Evolutionary conservation across 2,888 invertebrate species (phyloP).

Genomic region (Hoplodrina ambigua): DNA sequence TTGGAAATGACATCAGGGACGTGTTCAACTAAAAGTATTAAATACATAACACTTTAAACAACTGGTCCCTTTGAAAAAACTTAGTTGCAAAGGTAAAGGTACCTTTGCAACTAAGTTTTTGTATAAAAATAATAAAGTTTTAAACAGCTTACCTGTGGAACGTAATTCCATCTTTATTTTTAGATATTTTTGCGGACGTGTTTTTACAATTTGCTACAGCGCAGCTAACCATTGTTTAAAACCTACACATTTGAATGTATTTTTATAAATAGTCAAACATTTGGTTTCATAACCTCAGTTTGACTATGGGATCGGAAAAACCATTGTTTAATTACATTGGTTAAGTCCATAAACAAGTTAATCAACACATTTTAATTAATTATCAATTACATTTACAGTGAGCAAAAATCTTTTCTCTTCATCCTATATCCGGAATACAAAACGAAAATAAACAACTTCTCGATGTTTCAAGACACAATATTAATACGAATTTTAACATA

Average conservation of each 20-base stretch:
- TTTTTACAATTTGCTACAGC: conserved; percentile 81
- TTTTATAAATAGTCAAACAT: too few relatives aligned
- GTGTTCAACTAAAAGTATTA: too few relatives aligned
- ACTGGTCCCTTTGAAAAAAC: too few relatives aligned
- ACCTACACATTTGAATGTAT: neutral
- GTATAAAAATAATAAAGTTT: conserved; percentile 2
- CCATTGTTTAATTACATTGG: neutral
- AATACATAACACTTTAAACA: too few relatives aligned
- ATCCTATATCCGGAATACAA: neutral
- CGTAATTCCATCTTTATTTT: conserved; percentile 82
- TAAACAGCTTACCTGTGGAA: conserved; percentile 78
- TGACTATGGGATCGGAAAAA: neutral
- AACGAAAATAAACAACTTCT: conserved; percentile 35
- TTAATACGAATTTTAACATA: conserved; percentile 14
- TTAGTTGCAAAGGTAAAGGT: neutral
- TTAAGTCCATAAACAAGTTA: neutral
- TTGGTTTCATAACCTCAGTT: neutral
- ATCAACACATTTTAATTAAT: neutral
- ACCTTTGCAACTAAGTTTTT: too few relatives aligned
- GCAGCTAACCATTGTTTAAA: conserved; percentile 79
- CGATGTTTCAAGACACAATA: conserved; percentile 15
- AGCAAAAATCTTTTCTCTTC: neutral
- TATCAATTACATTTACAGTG: neutral
- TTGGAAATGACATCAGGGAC: too few relatives aligned
- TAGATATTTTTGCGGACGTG: conserved; percentile 80